These are phyloP conservation scores for Rhimphoctona megacephalus DNA, from an alignment of 2,888 invertebrate genomes.

Conservation along the genomic window DNA sequence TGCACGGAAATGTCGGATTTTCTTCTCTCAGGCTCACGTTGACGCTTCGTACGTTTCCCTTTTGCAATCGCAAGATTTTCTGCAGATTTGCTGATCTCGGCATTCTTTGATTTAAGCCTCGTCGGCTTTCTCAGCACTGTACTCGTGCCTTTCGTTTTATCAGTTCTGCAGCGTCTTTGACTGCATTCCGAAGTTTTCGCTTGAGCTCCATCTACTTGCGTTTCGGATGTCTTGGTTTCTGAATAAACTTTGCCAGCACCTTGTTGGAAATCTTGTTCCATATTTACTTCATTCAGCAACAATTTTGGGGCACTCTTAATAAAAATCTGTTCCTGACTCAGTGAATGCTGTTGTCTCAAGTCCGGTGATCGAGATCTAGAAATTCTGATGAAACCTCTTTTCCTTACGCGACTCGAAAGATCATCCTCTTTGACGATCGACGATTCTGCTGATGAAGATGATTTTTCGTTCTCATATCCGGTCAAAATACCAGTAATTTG, in stretches of 20 bases:
- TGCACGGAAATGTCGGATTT: conserved; percentile 82
- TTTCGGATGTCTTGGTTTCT: not conserved
- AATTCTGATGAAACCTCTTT: conserved; percentile 57
- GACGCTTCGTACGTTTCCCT: conserved; percentile 75
- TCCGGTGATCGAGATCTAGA: conserved; percentile 66
- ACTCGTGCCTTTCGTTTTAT: conserved; percentile 63
- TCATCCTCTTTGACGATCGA: conserved; percentile 73
- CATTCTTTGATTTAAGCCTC: conserved; percentile 77
- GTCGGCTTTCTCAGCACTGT: conserved; percentile 78
- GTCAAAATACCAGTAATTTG: conserved; percentile 69
- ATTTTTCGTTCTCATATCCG: conserved; percentile 65
- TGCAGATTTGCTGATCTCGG: conserved; percentile 80
- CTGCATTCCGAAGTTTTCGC: not conserved
- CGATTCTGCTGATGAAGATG: conserved; percentile 75
- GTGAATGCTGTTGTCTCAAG: not conserved
- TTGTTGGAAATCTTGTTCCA: not conserved
- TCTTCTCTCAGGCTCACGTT: conserved; percentile 79
- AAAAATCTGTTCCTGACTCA: conserved; percentile 34
- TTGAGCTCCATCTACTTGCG: not conserved
- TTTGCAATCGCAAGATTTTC: conserved; percentile 75
- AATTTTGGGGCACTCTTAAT: conserved; percentile 40
- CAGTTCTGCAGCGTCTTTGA: conserved; percentile 57
- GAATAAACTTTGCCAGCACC: not conserved
- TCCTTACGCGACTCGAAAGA: conserved; percentile 56
- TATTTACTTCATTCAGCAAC: conserved; percentile 3